These are phyloP conservation scores for Pterois miles DNA, from an alignment of 2,797 vertebrate genomes.

Conservation along the genomic window DNA sequence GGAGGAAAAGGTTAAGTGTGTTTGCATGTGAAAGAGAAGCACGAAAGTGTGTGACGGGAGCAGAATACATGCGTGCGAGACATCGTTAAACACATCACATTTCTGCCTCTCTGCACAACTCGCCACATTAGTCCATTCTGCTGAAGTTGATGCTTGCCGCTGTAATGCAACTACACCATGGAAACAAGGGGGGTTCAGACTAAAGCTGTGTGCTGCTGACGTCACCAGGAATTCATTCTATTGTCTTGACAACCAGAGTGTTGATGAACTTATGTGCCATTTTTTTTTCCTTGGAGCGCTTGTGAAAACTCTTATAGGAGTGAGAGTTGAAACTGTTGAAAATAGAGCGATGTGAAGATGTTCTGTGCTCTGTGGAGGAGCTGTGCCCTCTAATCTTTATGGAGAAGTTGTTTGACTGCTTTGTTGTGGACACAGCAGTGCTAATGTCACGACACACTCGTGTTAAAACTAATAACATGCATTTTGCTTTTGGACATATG, in stretches of 20 bases:
- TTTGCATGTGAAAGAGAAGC: constrained; percentile 36
- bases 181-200: constrained; percentile 69
- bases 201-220: constrained; percentile 61
- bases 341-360: not conserved
- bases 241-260: constrained; percentile 77
- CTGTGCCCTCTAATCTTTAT: not conserved
- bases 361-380: not conserved
- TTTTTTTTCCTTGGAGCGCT: not conserved
- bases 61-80: constrained; percentile 19
- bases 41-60: constrained; percentile 22
- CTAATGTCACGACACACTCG: not conserved
- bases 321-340: constrained; percentile 5
- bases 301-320: constrained; percentile 24
- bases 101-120: constrained; percentile 55
- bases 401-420: constrained; percentile 7
- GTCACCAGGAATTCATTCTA: constrained; percentile 66
- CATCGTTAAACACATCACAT: constrained; percentile 51
- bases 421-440: not conserved
- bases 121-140: constrained; percentile 49
- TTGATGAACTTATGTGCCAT: constrained; percentile 66
- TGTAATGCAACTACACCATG: constrained; percentile 71
- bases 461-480: not conserved
- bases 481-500: not conserved
- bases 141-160: constrained; percentile 64
- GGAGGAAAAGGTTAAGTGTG: constrained; percentile 12